Conservation (phyloP, 1,140 invertebrate genomes). For the Achroia grisella region DNA sequence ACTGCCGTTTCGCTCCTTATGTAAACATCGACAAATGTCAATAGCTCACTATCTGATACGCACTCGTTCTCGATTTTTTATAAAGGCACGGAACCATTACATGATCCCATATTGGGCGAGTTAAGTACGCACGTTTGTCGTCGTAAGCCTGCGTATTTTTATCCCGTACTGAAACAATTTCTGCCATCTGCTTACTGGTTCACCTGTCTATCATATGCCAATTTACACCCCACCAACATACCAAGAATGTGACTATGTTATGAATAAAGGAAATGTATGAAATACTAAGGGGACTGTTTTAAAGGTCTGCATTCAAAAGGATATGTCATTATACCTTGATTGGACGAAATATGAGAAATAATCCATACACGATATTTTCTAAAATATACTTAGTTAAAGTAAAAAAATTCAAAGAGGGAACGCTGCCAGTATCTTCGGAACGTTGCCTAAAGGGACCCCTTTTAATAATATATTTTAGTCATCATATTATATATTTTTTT, state of each 20-base stretch:
- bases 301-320: conserved; percentile 32
- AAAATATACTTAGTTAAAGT: too few species aligned
- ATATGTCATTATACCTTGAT: conserved; percentile 1
- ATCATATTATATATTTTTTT: too few species aligned
- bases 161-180: conserved; percentile 61
- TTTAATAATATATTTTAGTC: too few species aligned
- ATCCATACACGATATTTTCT: not conserved
- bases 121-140: conserved; percentile 28
- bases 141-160: conserved; percentile 43
- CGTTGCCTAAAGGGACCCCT: too few species aligned
- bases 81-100: conserved; percentile 25
- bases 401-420: too few species aligned
- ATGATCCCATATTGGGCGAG: conserved; percentile 18
- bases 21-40: conserved; percentile 63
- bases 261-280: conserved; percentile 62
- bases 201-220: conserved; percentile 66
- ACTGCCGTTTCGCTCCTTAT: conserved; percentile 67
- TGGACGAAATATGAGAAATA: not conserved
- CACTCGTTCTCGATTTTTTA: conserved; percentile 47
- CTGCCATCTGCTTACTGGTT: conserved; percentile 52
- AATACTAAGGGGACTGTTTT: conserved; percentile 41
- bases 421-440: too few species aligned
- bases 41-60: conserved; percentile 60
- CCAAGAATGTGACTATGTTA: conserved; percentile 24
- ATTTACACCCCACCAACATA: conserved; percentile 56